phyloP scores from a whole-genome alignment of 2,888 invertebrate species.

The Pediacus dermestoides region DNA sequence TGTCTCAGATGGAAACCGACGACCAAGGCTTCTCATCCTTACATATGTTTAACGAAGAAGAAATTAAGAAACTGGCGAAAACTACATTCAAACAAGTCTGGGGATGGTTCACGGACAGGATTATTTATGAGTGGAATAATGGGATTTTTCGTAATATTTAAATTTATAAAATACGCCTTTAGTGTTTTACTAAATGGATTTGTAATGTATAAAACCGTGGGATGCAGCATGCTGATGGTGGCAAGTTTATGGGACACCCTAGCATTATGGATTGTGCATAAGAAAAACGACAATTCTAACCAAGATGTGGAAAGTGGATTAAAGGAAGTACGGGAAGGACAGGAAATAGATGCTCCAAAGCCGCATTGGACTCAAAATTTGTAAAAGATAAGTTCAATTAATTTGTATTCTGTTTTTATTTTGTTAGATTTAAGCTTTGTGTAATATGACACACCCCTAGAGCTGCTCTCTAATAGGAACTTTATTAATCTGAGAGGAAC shows the following conservation, averaged over 20 bases:
- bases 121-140: slow-evolving; percentile 16
- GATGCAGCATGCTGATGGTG: slow-evolving; percentile 14
- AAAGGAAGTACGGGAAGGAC: no score
- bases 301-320: no score
- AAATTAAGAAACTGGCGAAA: slow-evolving; percentile 16
- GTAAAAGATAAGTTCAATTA: no score
- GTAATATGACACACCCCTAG: no score
- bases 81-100: slow-evolving; percentile 16
- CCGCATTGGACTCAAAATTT: no score
- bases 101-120: slow-evolving; percentile 20
- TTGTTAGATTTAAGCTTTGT: no score
- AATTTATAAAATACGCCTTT: slow-evolving; percentile 11
- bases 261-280: slow-evolving; percentile 4
- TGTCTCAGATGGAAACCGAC: slow-evolving; percentile 16
- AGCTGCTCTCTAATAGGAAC: no score
- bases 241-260: slow-evolving; percentile 16
- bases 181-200: slow-evolving; percentile 16
- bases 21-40: slow-evolving; percentile 17
- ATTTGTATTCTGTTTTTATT: no score
- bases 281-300: no score
- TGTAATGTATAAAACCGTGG: slow-evolving; percentile 15
- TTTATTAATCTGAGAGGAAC: no score
- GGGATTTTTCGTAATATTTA: slow-evolving; percentile 18
- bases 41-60: slow-evolving; percentile 15
- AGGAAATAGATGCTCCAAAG: no score